Percentiles rank a stretch among this genome's conserved stretches.
phyloP scores from a whole-genome alignment of 2,888 invertebrate species.

The Eledona agricola region DNA sequence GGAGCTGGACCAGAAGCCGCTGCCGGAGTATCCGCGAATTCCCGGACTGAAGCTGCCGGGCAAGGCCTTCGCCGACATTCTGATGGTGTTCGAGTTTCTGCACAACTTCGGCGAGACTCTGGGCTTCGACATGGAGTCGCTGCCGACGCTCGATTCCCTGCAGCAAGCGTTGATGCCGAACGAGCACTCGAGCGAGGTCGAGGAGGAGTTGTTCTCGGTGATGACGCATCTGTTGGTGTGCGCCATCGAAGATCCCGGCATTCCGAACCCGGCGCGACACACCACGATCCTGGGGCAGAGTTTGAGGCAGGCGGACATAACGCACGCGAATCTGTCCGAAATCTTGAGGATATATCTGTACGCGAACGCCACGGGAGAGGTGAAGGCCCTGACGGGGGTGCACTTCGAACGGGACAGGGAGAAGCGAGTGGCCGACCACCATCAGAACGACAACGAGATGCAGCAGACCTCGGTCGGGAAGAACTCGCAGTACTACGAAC shows the following conservation, averaged over 20 bases:
- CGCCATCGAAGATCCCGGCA: slow-evolving; percentile 93
- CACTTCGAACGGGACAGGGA: slow-evolving; percentile 84
- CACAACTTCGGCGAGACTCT: slow-evolving; percentile 95
- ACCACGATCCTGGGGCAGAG: slow-evolving; percentile 92
- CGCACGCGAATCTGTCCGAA: slow-evolving; percentile 90
- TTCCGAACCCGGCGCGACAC: slow-evolving; percentile 88
- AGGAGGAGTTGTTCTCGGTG: slow-evolving; percentile 87
- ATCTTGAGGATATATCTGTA: slow-evolving; percentile 90
- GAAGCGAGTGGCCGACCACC: slow-evolving; percentile 82
- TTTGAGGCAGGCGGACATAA: slow-evolving; percentile 87
- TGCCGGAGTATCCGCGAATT: slow-evolving; percentile 80
- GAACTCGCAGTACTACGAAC: slow-evolving; percentile 82
- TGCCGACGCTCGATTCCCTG: slow-evolving; percentile 86
- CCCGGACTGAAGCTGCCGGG: slow-evolving; percentile 74
- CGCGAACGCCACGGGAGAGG: slow-evolving; percentile 87
- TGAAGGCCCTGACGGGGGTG: slow-evolving; percentile 82
- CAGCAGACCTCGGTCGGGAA: slow-evolving; percentile 74
- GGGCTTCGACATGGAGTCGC: slow-evolving; percentile 88
- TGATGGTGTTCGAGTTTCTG: slow-evolving; percentile 97
- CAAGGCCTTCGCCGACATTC: slow-evolving; percentile 87
- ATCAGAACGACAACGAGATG: slow-evolving; percentile 76
- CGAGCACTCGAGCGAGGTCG: slow-evolving; percentile 79
- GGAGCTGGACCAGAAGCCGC: slow-evolving; percentile 78
- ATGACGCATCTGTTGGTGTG: slow-evolving; percentile 90
- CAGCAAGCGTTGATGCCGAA: slow-evolving; percentile 81